Evolutionary conservation across 1,140 invertebrate species (phyloP).

Genomic region (Papilio polyxenes): DNA sequence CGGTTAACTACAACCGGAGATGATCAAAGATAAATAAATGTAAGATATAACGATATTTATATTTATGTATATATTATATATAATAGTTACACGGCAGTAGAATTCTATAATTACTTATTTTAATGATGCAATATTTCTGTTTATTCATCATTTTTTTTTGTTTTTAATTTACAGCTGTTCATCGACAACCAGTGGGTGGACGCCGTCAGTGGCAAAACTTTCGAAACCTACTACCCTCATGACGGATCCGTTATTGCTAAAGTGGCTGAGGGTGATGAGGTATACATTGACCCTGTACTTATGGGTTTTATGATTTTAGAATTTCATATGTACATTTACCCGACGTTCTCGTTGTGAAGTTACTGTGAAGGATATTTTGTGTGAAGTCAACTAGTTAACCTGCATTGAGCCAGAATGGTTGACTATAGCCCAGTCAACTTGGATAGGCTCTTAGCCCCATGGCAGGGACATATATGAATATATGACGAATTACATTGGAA

Average conservation of each 20-base stretch:
- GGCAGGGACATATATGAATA: too few species aligned
- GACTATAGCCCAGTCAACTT: too few species aligned
- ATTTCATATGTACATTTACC: background rate
- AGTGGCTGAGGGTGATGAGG: constrained; percentile 90
- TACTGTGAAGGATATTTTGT: background rate
- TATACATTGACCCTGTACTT: constrained; percentile 71
- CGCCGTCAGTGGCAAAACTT: constrained; percentile 86
- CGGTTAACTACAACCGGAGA: too few species aligned
- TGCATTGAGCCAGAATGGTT: too few species aligned
- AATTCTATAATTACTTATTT: too few species aligned
- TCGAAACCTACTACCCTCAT: constrained; percentile 87
- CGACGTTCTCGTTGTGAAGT: background rate
- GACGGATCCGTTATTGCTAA: constrained; percentile 88
- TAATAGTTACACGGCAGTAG: too few species aligned
- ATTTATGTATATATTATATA: too few species aligned
- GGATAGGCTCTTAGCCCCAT: too few species aligned
- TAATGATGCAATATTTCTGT: background rate
- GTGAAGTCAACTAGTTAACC: too few species aligned
- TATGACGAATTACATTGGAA: background rate
- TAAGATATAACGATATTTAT: too few species aligned
- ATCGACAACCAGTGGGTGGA: constrained; percentile 96
- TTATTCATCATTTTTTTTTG: too few species aligned
- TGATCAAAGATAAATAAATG: too few species aligned
- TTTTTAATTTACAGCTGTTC: constrained; percentile 84
- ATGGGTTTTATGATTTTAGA: background rate